phyloP scores from a whole-genome alignment of 2,797 vertebrate species.

The Myotis myotis region DNA sequence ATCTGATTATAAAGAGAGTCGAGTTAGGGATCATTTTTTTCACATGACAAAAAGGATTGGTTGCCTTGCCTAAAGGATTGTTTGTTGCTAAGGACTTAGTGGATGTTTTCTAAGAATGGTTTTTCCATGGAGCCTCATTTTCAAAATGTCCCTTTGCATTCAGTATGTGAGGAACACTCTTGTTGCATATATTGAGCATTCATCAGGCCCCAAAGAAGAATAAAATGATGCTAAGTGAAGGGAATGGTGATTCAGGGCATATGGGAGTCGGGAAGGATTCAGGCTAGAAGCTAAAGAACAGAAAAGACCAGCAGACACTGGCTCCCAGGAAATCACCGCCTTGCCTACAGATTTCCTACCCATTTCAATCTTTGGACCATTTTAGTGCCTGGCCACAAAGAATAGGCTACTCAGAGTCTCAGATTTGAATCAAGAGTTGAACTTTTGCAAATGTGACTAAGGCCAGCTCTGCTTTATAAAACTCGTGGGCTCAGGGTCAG shows the following conservation, averaged over 20 bases:
- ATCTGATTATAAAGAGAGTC: background rate
- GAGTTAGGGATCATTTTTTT: constrained; percentile 2
- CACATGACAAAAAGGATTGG: background rate
- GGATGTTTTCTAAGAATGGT: background rate
- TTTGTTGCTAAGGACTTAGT: background rate
- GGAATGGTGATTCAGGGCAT: background rate
- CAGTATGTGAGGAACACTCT: background rate
- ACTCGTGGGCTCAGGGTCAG: background rate
- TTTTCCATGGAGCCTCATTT: background rate
- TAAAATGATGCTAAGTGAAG: background rate
- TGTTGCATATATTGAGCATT: background rate
- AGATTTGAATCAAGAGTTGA: background rate
- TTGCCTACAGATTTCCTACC: background rate
- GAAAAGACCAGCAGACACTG: background rate
- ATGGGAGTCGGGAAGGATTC: background rate
- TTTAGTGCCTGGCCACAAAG: background rate
- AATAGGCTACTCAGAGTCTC: constrained; percentile 9
- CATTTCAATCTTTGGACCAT: background rate
- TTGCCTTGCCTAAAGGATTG: constrained; percentile 15
- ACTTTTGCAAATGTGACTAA: background rate
- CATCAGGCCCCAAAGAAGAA: background rate
- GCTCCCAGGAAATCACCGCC: background rate
- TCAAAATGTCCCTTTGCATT: background rate
- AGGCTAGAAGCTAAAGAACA: background rate
- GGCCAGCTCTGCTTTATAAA: background rate